Conservation (phyloP, 2,113 vertebrate genomes). For the Laticauda colubrina region DNA sequence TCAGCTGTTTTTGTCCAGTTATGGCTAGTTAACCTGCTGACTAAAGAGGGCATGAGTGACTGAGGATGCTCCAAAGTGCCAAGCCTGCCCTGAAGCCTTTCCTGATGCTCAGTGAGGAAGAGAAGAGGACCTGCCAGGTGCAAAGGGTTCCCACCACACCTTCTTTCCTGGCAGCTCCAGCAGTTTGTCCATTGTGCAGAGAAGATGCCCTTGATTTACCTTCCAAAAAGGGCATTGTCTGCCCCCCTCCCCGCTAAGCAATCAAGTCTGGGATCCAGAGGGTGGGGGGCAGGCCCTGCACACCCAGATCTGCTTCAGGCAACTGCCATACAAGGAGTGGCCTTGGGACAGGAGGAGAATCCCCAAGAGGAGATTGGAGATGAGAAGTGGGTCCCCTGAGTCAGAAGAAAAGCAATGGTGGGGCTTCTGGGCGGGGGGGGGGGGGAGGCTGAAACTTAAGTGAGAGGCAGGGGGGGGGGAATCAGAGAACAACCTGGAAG, state of each 20-base stretch:
- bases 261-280: background rate
- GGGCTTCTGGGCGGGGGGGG: background rate
- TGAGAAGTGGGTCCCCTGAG: background rate
- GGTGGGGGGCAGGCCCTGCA: background rate
- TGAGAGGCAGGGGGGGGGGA: background rate
- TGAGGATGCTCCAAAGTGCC: rapidly evolving
- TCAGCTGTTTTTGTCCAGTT: background rate
- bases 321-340: background rate
- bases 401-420: background rate
- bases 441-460: background rate
- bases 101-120: background rate
- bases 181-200: constrained; percentile 44
- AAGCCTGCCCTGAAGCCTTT: rapidly evolving
- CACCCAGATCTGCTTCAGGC: background rate
- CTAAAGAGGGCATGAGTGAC: rapidly evolving
- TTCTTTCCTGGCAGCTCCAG: background rate
- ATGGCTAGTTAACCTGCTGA: rapidly evolving
- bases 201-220: constrained; percentile 57
- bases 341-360: background rate
- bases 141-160: rapidly evolving
- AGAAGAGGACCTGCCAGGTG: background rate
- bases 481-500: too few species aligned
- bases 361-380: background rate
- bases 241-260: background rate
- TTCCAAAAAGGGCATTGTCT: constrained; percentile 65